Evolutionary conservation across 2,888 invertebrate species (phyloP), one percentile per base, ranked within the genome.

Genomic region (Brachypterus glaber): DNA sequence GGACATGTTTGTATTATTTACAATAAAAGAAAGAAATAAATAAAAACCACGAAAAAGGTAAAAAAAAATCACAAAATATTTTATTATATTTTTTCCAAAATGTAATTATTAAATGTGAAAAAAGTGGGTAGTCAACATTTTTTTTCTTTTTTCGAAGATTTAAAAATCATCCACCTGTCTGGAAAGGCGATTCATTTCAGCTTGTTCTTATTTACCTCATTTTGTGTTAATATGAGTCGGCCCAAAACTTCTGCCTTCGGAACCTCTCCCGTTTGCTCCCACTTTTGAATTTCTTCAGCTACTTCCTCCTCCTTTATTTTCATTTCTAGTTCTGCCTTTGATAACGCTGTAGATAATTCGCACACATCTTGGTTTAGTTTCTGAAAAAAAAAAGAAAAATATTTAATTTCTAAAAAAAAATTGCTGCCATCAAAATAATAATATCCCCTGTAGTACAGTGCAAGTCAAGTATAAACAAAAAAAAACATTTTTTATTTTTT

Each of bases 361-460:
- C 73, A 73, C 45, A 74, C 71, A 50, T 74, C 74, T 58, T 72
- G 69, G 52, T 70, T 73, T 37, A 74, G 60, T 53, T 69, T 70
- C 73, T 73, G 54, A 43, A 61, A 55, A 43, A 41, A 45, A 44
- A 41, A 39, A 37, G 30, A 30, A 11, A 16, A 17, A 21, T 27
- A 27, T 11, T 21, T 21, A n/a, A n/a, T n/a, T n/a, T n/a, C n/a
- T n/a, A n/a, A n/a, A n/a, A n/a, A n/a, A n/a, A n/a, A n/a, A n/a
- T n/a, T n/a, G n/a, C n/a, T n/a, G n/a, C n/a, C n/a, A n/a, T n/a
- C n/a, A n/a, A n/a, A n/a, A n/a, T n/a, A n/a, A n/a, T n/a, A n/a
- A n/a, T n/a, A n/a, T n/a, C n/a, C n/a, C n/a, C n/a, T n/a, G n/a
- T n/a, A n/a, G n/a, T n/a, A n/a, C n/a, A n/a, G n/a, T n/a, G n/a